A percentile compares a stretch with the other conserved stretches of the same genome.
Conservation (phyloP, 2,888 invertebrate species). For the Clunio marinus region DNA sequence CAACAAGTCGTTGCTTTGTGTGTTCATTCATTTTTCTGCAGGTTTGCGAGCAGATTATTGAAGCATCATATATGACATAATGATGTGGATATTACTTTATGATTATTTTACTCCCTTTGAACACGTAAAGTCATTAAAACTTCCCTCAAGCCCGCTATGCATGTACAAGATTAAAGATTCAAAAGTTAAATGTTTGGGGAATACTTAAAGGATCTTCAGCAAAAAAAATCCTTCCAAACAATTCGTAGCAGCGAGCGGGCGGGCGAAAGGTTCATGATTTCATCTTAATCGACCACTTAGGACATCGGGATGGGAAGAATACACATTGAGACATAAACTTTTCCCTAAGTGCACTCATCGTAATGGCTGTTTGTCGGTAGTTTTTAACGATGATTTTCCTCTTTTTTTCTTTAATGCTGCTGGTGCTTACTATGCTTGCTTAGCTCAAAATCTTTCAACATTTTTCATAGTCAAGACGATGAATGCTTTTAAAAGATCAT, state of each 20-base stretch:
- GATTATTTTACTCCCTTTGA: not conserved
- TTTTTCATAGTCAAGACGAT: no score
- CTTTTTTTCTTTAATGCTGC: not conserved
- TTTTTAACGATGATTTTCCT: slow-evolving; percentile 32
- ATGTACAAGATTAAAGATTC: no score
- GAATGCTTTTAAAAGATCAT: no score
- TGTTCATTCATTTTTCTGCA: not conserved
- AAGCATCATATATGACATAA: not conserved
- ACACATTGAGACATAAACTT: slow-evolving; percentile 1
- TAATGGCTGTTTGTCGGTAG: slow-evolving; percentile 36
- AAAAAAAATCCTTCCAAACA: not conserved
- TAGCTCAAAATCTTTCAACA: not conserved
- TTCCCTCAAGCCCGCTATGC: not conserved
- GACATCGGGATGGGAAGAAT: not conserved
- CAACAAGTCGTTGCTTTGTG: not conserved
- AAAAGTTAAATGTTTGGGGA: no score
- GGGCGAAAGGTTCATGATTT: slow-evolving; percentile 16
- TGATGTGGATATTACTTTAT: not conserved
- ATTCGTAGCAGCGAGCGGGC: not conserved
- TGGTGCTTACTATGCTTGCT: no score
- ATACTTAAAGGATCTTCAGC: no score
- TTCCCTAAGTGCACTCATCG: slow-evolving; percentile 35
- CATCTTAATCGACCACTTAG: slow-evolving; percentile 34
- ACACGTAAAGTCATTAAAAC: not conserved
- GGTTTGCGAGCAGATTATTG: not conserved